Evolutionary conservation across 2,888 invertebrate species (phyloP).

Genomic region (Erebia aethiops): DNA sequence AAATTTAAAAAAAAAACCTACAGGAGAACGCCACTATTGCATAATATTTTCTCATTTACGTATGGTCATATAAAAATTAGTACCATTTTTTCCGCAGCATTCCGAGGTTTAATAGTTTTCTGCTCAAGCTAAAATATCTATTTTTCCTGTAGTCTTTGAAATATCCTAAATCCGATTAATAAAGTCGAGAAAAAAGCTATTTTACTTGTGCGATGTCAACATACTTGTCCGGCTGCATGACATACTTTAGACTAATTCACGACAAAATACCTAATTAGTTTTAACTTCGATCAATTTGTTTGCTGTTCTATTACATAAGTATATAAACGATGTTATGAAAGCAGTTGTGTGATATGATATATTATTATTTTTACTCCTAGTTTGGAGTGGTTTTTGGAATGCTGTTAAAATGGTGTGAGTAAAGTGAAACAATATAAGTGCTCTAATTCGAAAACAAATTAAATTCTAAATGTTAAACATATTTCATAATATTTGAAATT

Average conservation of each 20-base stretch:
- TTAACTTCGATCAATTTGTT: background rate
- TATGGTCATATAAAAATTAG: too few species aligned
- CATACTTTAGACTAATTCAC: slow-evolving; percentile 3
- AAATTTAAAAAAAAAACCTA: too few species aligned
- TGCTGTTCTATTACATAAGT: background rate
- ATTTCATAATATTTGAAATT: too few species aligned
- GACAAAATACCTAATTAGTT: background rate
- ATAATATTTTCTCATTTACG: too few species aligned
- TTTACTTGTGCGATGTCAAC: background rate
- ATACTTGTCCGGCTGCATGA: background rate
- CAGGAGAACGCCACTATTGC: too few species aligned
- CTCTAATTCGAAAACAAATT: too few species aligned
- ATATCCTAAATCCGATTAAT: background rate
- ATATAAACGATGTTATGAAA: background rate
- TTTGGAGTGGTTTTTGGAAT: background rate
- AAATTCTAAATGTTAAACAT: too few species aligned
- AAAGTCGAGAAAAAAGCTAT: background rate
- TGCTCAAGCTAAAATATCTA: background rate
- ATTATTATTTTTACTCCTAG: too few species aligned
- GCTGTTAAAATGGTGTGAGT: background rate
- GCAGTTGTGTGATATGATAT: too few species aligned
- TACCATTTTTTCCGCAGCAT: too few species aligned
- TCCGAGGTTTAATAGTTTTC: too few species aligned
- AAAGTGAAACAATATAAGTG: too few species aligned
- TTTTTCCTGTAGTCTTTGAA: background rate